Percentiles rank a stretch among this genome's conserved stretches.
These are phyloP conservation scores for Gasterosteus aculeatus DNA, from an alignment of 2,113 vertebrate species.

Conservation along the genomic window DNA sequence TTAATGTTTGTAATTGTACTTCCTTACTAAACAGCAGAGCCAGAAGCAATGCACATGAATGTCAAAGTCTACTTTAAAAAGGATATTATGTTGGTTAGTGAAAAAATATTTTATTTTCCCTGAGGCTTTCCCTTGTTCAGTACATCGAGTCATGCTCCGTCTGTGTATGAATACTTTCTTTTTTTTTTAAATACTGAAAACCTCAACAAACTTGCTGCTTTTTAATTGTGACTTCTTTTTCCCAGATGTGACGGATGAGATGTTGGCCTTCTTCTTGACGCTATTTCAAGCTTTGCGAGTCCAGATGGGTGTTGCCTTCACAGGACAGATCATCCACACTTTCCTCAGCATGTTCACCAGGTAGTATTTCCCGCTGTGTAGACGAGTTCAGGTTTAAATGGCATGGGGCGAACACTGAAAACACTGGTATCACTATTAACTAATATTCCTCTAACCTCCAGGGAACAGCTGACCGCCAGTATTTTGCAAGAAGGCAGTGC, in stretches of 20 bases:
- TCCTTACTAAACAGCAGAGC: background rate
- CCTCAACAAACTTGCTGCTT: background rate
- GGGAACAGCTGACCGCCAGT: slow-evolving; percentile 96
- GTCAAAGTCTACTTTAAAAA: background rate
- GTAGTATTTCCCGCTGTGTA: slow-evolving; percentile 35
- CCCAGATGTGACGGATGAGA: slow-evolving; percentile 95
- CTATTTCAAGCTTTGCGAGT: slow-evolving; percentile 96
- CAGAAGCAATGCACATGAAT: background rate
- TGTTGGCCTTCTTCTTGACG: slow-evolving; percentile 98
- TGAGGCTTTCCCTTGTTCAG: background rate
- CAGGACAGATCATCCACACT: slow-evolving; percentile 97
- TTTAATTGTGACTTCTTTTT: slow-evolving; percentile 12
- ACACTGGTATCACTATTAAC: background rate
- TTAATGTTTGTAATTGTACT: background rate
- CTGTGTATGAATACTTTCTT: background rate
- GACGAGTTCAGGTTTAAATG: background rate
- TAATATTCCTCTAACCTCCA: slow-evolving; percentile 54
- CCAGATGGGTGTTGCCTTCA: slow-evolving; percentile 98
- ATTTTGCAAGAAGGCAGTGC: slow-evolving; percentile 96
- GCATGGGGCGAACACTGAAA: background rate
- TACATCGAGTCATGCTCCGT: background rate
- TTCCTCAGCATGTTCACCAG: slow-evolving; percentile 99
- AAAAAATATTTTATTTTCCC: background rate
- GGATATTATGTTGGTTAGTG: background rate
- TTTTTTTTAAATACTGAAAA: background rate